These are phyloP conservation scores for Diadophis punctatus DNA, from an alignment of 2,113 vertebrate genomes.

Conservation along the genomic window DNA sequence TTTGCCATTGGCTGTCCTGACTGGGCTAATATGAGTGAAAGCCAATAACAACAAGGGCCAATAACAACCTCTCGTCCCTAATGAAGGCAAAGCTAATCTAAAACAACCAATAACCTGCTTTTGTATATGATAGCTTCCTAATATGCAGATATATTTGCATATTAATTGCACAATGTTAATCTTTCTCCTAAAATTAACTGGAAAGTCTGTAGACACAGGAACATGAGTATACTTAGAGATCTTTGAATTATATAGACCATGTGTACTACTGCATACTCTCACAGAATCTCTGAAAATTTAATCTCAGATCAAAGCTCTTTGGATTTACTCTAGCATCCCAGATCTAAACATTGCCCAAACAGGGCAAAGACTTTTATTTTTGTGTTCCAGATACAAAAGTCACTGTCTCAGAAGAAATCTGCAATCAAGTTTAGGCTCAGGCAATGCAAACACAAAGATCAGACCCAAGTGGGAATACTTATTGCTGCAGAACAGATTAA, in stretches of 20 bases:
- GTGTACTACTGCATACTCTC: neutral
- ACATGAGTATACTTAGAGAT: neutral
- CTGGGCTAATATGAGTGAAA: neutral
- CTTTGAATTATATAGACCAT: neutral
- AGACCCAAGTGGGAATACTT: conserved; percentile 31
- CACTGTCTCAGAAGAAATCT: conserved; percentile 21
- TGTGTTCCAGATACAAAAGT: conserved; percentile 5
- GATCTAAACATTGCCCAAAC: conserved; percentile 10
- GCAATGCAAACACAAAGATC: conserved; percentile 48
- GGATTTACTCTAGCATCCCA: neutral
- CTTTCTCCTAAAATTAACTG: neutral
- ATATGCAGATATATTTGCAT: neutral
- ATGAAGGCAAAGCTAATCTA: neutral
- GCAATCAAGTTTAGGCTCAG: neutral
- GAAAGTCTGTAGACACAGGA: neutral
- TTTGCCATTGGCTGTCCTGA: neutral
- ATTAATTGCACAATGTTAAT: neutral
- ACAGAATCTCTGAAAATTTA: neutral
- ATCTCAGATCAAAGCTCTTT: neutral
- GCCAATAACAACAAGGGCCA: neutral
- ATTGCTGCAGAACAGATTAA: conserved; percentile 47
- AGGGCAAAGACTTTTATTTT: neutral
- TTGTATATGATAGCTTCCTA: neutral
- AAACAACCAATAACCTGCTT: no score
- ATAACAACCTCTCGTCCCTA: no score